A percentile compares a stretch with the other conserved stretches of the same genome.
These are phyloP conservation scores for Drosophila sordidula DNA, from an alignment of 2,888 invertebrate genomes.

Conservation along the genomic window DNA sequence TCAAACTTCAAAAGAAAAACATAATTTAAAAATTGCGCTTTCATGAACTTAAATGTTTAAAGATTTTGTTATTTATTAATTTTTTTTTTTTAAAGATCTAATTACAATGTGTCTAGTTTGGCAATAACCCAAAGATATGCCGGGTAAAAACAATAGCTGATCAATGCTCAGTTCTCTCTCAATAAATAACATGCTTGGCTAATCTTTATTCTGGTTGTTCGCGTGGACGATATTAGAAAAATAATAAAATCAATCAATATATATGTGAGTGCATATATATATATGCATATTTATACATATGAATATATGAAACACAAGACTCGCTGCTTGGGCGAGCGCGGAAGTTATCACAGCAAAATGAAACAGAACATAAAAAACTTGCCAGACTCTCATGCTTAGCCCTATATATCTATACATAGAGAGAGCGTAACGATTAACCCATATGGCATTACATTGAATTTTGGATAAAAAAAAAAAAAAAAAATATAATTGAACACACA, in stretches of 20 bases:
- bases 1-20: too few species aligned
- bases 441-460: conserved; percentile 41
- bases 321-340: conserved; percentile 44
- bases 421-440: neutral
- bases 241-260: conserved; percentile 1
- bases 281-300: conserved; percentile 8
- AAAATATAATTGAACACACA: neutral
- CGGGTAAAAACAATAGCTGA: conserved; percentile 22
- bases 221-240: conserved; percentile 3
- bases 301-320: conserved; percentile 27
- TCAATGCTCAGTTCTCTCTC: conserved; percentile 14
- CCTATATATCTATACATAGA: neutral
- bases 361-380: conserved; percentile 26
- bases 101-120: conserved; percentile 43
- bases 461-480: conserved; percentile 18
- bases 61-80: conserved; percentile 20
- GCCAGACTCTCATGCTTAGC: conserved; percentile 3
- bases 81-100: conserved; percentile 19
- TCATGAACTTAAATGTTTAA: conserved; percentile 18
- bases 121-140: conserved; percentile 21
- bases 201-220: conserved; percentile 24
- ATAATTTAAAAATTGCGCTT: conserved; percentile 23
- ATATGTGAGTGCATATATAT: conserved; percentile 10
- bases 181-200: conserved; percentile 56
- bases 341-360: conserved; percentile 67